Evolutionary conservation across 2,113 vertebrate species (phyloP).

Genomic region (Cheirogaleus medius): DNA sequence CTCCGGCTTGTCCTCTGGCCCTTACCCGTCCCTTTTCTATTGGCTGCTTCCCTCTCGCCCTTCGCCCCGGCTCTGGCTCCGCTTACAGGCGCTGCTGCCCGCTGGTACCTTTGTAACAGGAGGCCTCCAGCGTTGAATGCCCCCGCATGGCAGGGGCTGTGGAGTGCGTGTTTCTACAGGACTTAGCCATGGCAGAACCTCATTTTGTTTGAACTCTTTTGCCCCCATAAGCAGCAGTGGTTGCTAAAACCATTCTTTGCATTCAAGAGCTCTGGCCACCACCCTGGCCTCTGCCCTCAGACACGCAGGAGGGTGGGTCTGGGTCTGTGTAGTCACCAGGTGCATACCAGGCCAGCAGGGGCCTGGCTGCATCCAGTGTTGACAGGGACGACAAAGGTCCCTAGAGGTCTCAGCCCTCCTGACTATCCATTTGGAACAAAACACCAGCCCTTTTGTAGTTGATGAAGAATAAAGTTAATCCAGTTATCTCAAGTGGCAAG

Average conservation of each 20-base stretch:
- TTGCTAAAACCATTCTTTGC: neutral
- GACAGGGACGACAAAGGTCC: neutral
- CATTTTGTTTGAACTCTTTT: neutral
- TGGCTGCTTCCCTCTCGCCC: neutral
- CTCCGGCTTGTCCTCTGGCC: neutral
- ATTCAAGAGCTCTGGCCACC: neutral
- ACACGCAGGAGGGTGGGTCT: neutral
- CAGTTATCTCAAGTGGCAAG: neutral
- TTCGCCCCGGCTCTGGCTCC: neutral
- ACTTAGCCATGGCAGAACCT: neutral
- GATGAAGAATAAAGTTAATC: conserved; percentile 56
- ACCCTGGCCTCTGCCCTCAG: neutral
- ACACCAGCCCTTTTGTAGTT: conserved; percentile 49
- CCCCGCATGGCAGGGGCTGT: neutral
- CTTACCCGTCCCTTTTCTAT: neutral
- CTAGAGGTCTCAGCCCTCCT: neutral
- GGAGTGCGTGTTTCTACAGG: neutral
- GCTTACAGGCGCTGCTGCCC: neutral
- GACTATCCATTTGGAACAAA: neutral
- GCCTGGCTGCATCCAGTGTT: neutral
- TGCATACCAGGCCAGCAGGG: neutral
- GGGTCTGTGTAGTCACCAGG: neutral
- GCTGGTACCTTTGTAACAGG: neutral
- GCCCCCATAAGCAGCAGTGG: neutral
- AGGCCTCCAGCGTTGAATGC: neutral